These are phyloP conservation scores for Schizaphis graminum DNA, from an alignment of 2,888 invertebrate genomes.

Conservation along the genomic window DNA sequence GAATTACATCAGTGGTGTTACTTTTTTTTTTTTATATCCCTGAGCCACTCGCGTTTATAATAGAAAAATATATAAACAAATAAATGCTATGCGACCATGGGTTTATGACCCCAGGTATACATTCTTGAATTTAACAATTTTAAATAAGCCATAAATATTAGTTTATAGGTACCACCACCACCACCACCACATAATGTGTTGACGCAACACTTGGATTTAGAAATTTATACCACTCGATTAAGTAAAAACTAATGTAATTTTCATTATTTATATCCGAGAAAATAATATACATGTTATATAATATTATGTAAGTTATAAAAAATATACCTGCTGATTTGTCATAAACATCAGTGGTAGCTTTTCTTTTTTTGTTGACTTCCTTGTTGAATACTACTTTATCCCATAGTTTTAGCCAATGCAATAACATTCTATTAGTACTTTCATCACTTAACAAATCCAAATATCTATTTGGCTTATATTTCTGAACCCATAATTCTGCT, in stretches of 20 bases:
- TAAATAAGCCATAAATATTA: background rate
- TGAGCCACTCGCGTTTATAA: too few relatives aligned
- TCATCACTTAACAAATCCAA: slow-evolving; percentile 95
- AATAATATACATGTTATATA: background rate
- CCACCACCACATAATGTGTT: background rate
- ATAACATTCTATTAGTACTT: slow-evolving; percentile 86
- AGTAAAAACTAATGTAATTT: background rate
- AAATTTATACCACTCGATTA: background rate
- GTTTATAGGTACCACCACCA: background rate
- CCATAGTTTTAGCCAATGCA: slow-evolving; percentile 97
- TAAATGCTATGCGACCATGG: too few relatives aligned
- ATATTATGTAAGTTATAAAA: background rate
- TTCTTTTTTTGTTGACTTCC: slow-evolving; percentile 69
- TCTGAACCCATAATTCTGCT: slow-evolving; percentile 89
- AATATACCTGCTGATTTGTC: slow-evolving; percentile 24
- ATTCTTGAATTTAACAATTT: background rate
- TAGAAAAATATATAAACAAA: too few relatives aligned
- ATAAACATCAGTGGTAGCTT: slow-evolving; percentile 62
- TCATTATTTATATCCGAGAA: background rate
- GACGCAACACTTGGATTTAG: background rate
- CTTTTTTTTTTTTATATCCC: too few relatives aligned
- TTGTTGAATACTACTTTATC: slow-evolving; percentile 88
- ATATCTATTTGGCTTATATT: slow-evolving; percentile 88
- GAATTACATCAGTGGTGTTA: background rate
- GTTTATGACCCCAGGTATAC: too few relatives aligned